Evolutionary conservation across 1,140 invertebrate genomes (phyloP).

Genomic region (Macrobrachium rosenbergii): DNA sequence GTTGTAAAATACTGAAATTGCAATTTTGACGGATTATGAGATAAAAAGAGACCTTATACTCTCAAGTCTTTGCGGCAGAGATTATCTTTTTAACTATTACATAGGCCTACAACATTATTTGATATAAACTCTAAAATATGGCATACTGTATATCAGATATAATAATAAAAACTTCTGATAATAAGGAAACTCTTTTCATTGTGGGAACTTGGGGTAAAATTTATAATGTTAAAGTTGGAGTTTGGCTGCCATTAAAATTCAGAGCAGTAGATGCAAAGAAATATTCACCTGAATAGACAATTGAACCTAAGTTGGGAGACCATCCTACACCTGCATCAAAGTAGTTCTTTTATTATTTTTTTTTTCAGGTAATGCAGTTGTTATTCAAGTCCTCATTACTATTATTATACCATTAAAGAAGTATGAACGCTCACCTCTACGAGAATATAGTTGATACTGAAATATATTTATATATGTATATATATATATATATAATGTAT

Average conservation of each 20-base stretch:
- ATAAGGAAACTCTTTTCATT: conserved; percentile 27
- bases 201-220: conserved; percentile 8
- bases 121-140: conserved; percentile 57
- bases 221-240: conserved; percentile 1
- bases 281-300: not conserved
- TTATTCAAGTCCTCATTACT: conserved; percentile 8
- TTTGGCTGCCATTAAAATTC: conserved; percentile 24
- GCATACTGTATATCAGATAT: conserved; percentile 46
- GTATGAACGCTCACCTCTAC: conserved; percentile 55
- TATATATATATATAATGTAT: conserved; percentile 37
- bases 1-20: not conserved
- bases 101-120: conserved; percentile 57
- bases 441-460: conserved; percentile 62
- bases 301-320: not conserved
- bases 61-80: conserved; percentile 50
- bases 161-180: conserved; percentile 44
- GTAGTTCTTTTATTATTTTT: conserved; percentile 1
- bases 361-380: conserved; percentile 1
- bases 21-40: conserved; percentile 31
- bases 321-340: not conserved
- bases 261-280: not conserved
- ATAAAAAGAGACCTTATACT: conserved; percentile 35
- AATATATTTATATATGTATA: conserved; percentile 37
- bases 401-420: conserved; percentile 31
- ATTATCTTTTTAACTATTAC: conserved; percentile 34